Conservation (phyloP, 2,888 invertebrate species). For the Archips crataeganus region DNA sequence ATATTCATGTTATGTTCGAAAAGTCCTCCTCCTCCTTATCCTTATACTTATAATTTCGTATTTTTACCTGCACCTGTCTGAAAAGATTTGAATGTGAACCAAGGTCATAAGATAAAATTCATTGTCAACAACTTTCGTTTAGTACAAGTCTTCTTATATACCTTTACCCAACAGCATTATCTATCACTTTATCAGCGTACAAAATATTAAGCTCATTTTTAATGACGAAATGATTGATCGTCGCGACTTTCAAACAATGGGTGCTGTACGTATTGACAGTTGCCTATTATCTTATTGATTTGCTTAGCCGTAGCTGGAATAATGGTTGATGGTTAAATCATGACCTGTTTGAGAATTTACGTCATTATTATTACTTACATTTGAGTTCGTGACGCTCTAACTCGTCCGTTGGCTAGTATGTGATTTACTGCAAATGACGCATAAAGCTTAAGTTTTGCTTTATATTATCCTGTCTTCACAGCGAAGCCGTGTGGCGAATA, state of each 20-base stretch:
- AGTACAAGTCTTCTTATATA: constrained; percentile 10
- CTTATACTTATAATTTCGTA: neutral
- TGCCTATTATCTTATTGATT: constrained; percentile 6
- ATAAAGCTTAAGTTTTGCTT: constrained; percentile 14
- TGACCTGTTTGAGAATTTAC: constrained; percentile 23
- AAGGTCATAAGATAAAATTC: constrained; percentile 9
- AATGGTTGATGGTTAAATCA: constrained; percentile 15
- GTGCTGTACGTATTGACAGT: constrained; percentile 12
- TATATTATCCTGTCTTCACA: constrained; percentile 21
- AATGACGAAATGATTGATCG: constrained; percentile 28
- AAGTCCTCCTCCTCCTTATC: neutral
- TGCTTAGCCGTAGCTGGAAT: constrained; percentile 7
- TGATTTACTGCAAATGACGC: constrained; percentile 17
- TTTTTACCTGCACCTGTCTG: neutral
- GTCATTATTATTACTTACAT: constrained; percentile 25
- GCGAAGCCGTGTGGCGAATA: constrained; percentile 3
- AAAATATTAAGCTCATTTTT: constrained; percentile 14
- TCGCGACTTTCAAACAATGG: constrained; percentile 30
- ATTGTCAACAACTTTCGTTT: constrained; percentile 24
- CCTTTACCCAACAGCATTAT: constrained; percentile 21
- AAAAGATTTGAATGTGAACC: neutral
- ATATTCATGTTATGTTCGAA: neutral
- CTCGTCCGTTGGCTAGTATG: constrained; percentile 2
- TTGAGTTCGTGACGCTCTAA: constrained; percentile 20
- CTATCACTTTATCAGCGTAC: neutral